These are phyloP conservation scores for Branchellion lobata DNA, from an alignment of 2,888 invertebrate species.

Conservation along the genomic window DNA sequence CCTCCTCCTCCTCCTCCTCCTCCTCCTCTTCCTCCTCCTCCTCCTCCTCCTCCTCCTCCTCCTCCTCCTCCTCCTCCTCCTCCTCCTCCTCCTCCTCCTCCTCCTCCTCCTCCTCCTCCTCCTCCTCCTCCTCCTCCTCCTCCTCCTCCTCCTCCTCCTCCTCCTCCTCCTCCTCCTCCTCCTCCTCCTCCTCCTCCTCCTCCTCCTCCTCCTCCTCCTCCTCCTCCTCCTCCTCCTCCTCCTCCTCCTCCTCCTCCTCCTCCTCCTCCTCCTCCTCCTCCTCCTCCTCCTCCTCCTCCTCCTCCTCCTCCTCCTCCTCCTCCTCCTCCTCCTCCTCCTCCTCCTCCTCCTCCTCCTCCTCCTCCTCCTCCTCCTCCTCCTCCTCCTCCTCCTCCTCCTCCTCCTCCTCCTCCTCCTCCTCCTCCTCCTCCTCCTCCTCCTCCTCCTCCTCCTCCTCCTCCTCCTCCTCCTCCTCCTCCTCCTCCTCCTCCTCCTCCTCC, in stretches of 20 bases:
- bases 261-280: no score
- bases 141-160: constrained; percentile 14
- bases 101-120: no score
- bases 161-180: no score
- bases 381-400: constrained; percentile 1
- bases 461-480: neutral
- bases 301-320: no score
- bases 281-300: no score
- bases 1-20: constrained; percentile 14
- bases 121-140: no score
- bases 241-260: no score
- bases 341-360: constrained; percentile 14
- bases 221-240: constrained; percentile 14
- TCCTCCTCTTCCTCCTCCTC: constrained; percentile 14
- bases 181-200: constrained; percentile 14
- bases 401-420: neutral
- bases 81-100: no score
- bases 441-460: constrained; percentile 14
- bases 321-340: no score
- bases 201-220: constrained; percentile 14
- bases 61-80: no score
- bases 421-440: constrained; percentile 2
- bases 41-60: constrained; percentile 14
- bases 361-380: constrained; percentile 14
- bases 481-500: neutral